Evolutionary conservation across 2,888 invertebrate species (phyloP).

Genomic region (Xestia c-nigrum): DNA sequence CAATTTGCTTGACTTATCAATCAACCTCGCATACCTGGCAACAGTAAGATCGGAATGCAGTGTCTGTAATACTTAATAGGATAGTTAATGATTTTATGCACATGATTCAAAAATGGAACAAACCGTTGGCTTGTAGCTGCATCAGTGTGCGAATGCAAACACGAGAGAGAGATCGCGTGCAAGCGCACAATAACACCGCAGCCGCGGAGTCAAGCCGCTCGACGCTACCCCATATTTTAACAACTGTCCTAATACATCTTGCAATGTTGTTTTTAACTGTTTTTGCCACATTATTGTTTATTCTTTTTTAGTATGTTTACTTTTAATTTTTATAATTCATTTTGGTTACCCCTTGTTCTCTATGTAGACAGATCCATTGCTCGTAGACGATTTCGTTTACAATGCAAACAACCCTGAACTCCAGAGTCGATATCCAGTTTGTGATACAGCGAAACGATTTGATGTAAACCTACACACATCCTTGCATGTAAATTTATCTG

Average conservation of each 20-base stretch:
- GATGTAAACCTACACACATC: constrained; percentile 56
- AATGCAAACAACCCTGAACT: constrained; percentile 35
- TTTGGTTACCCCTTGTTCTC: constrained; percentile 71
- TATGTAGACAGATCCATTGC: constrained; percentile 41
- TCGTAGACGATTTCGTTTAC: constrained; percentile 44
- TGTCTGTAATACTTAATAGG: constrained; percentile 46
- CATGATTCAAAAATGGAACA: constrained; percentile 67
- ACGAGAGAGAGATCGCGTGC: constrained; percentile 85
- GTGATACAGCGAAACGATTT: constrained; percentile 30
- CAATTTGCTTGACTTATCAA: constrained; percentile 4
- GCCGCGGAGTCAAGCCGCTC: constrained; percentile 84
- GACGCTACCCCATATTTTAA: constrained; percentile 90
- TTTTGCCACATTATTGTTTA: constrained; percentile 89
- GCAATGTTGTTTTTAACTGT: constrained; percentile 90
- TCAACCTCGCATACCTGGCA: constrained; percentile 3
- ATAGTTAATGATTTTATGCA: constrained; percentile 57
- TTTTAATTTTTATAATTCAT: constrained; percentile 87
- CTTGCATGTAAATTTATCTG: constrained; percentile 90
- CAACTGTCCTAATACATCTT: constrained; percentile 91
- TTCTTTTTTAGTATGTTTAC: constrained; percentile 86
- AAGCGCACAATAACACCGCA: constrained; percentile 83
- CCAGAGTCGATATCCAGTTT: constrained; percentile 36
- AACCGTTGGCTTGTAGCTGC: constrained; percentile 66
- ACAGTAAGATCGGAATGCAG: constrained; percentile 34
- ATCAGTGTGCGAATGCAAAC: constrained; percentile 73